Base-by-base conservation (phyloP, 2,113 vertebrate genomes). In the Limnothrissa miodon region DNA sequence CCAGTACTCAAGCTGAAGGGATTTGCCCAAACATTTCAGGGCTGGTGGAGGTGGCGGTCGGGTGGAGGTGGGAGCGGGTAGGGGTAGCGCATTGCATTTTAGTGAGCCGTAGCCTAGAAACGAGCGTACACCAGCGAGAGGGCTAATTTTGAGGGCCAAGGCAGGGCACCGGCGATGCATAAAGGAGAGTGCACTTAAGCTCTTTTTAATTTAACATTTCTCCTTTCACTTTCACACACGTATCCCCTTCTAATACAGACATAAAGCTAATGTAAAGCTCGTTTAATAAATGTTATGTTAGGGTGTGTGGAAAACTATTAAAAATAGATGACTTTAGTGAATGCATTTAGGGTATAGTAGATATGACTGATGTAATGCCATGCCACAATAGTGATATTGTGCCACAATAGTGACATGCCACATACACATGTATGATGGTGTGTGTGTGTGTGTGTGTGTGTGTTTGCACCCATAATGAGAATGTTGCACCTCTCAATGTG, bases 51-150 rank as follows among this genome's bases (percentile, higher is more conserved):
- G 59, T 62, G 56, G 56, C 25, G 56, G 56, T 62, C 5, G n/a
- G n/a, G 62, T 29, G 62, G 62, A 36, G 9, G 62, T 3, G 82
- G 82, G 45, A 45, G 66, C 29, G 81, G 51, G 36, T 39, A 62
- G 66, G 66, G 33, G 66, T n/a, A 17, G 29, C 17, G 66, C 11
- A 17, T 53, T 74, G 59, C 48, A 81, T 86, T 84, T 56, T 87
- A 45, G 48, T 74, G 45, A 7, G 13, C 21, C 48, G 87, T 86
- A 86, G 53, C 86, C 80, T 84, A 82, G 89, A 85, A 87, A 90
- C 84, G 82, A 53, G n/a, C 15, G 78, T 82, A 33, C 46, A 39
- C n/a, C 81, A 82, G 84, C 62, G 23, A 81, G 74, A 81, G 44
- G 33, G 33, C 70, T 85, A 81, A 83, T 80, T 83, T 81, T 42